Evolutionary conservation across 2,888 invertebrate genomes (phyloP).

Genomic region (Drosophila conformis): DNA sequence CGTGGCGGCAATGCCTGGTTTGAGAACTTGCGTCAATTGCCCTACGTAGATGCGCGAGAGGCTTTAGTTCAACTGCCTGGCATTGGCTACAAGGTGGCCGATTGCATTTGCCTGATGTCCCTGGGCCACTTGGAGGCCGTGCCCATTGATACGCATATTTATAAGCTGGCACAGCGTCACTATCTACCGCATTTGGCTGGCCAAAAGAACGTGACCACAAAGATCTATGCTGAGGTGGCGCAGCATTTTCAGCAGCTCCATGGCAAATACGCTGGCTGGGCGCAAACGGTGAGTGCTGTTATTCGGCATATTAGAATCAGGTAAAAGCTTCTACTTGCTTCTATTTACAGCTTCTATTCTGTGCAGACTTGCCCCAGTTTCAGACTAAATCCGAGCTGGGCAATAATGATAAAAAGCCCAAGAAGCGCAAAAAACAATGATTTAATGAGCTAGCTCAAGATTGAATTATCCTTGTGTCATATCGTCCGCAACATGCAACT

Average conservation of each 20-base stretch:
- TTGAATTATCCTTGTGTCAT: not conserved
- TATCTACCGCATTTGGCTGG: slow-evolving; percentile 91
- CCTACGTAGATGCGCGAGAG: slow-evolving; percentile 90
- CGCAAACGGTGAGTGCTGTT: slow-evolving; percentile 92
- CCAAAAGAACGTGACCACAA: slow-evolving; percentile 92
- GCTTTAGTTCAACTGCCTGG: slow-evolving; percentile 93
- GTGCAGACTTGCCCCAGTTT: slow-evolving; percentile 92
- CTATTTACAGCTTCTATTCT: slow-evolving; percentile 89
- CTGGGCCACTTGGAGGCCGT: slow-evolving; percentile 94
- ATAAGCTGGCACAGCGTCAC: slow-evolving; percentile 92
- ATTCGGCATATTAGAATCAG: not conserved
- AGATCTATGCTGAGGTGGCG: slow-evolving; percentile 94
- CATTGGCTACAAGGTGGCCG: slow-evolving; percentile 98
- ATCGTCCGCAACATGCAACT: not conserved
- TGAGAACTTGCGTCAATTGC: slow-evolving; percentile 87
- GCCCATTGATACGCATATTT: slow-evolving; percentile 98
- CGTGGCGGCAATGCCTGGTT: slow-evolving; percentile 92
- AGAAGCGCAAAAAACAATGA: slow-evolving; percentile 26
- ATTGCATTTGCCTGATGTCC: slow-evolving; percentile 99
- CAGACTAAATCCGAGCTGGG: slow-evolving; percentile 72
- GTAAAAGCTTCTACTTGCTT: not conserved
- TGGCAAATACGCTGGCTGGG: slow-evolving; percentile 97
- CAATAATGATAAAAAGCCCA: slow-evolving; percentile 2
- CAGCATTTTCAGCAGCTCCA: slow-evolving; percentile 92
- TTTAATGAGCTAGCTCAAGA: not conserved